Conservation (phyloP, 2,113 vertebrate species). For the Galemys pyrenaicus region DNA sequence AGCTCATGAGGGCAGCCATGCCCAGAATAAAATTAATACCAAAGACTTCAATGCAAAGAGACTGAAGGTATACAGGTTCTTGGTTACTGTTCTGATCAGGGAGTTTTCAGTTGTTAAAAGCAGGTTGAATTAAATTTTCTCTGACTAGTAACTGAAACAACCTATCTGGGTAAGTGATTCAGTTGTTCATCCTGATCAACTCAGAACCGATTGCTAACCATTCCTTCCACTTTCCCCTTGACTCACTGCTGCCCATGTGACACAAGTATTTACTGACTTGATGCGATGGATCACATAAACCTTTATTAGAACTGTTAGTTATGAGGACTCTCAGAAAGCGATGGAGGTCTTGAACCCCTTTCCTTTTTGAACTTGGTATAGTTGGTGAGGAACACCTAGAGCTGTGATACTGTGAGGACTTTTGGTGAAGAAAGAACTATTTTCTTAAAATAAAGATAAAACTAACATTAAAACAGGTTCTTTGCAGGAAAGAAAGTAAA, state of each 20-base stretch:
- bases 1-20: background rate
- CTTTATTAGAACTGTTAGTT: background rate
- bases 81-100: background rate
- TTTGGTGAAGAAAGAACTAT: constrained; percentile 12
- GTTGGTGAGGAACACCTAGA: background rate
- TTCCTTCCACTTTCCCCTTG: background rate
- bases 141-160: background rate
- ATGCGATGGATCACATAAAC: background rate
- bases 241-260: background rate
- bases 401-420: background rate
- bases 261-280: background rate
- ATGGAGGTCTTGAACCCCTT: background rate
- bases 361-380: background rate
- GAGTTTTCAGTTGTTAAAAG: background rate
- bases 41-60: background rate
- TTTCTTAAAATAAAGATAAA: background rate
- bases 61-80: background rate
- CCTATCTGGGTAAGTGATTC: background rate
- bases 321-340: background rate
- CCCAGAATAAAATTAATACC: background rate
- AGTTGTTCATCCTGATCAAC: background rate
- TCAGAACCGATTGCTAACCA: background rate
- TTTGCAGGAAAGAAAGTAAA: background rate
- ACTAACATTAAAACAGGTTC: background rate
- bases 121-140: background rate